Conservation (phyloP, 2,113 vertebrate genomes). For the Peromyscus maniculatus region DNA sequence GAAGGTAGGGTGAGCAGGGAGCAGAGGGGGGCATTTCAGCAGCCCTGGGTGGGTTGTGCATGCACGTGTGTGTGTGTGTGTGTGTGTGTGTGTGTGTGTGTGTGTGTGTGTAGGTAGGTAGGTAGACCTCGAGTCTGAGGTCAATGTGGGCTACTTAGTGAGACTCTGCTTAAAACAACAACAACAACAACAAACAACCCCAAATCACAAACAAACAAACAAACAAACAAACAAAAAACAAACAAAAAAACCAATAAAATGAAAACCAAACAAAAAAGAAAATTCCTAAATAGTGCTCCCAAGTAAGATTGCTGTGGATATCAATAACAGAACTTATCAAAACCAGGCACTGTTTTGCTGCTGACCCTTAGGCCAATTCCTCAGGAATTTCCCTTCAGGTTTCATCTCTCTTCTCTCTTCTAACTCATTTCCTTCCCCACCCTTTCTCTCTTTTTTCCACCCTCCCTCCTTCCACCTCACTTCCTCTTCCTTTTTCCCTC, state of each 20-base stretch:
- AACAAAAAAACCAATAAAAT: background rate
- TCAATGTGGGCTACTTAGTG: background rate
- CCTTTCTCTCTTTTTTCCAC: background rate
- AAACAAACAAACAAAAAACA: background rate
- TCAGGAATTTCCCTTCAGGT: background rate
- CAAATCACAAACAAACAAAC: background rate
- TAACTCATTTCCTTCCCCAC: background rate
- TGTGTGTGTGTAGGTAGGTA: too few species aligned
- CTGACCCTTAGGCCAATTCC: background rate
- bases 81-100: background rate
- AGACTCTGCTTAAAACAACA: background rate
- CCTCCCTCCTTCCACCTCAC: rapidly evolving
- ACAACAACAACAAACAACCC: background rate
- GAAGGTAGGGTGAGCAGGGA: background rate
- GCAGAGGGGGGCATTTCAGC: background rate
- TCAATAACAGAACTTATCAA: background rate
- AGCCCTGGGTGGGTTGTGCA: background rate
- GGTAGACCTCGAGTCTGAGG: background rate
- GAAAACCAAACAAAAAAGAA: background rate
- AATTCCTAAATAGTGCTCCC: too few species aligned
- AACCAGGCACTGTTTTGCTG: background rate
- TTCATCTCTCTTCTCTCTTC: background rate
- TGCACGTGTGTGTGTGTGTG: background rate
- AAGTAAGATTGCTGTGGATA: background rate
- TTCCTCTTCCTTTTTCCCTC: rapidly evolving